Conservation (phyloP, 1,140 invertebrate species). For the Drosophila takahashii region DNA sequence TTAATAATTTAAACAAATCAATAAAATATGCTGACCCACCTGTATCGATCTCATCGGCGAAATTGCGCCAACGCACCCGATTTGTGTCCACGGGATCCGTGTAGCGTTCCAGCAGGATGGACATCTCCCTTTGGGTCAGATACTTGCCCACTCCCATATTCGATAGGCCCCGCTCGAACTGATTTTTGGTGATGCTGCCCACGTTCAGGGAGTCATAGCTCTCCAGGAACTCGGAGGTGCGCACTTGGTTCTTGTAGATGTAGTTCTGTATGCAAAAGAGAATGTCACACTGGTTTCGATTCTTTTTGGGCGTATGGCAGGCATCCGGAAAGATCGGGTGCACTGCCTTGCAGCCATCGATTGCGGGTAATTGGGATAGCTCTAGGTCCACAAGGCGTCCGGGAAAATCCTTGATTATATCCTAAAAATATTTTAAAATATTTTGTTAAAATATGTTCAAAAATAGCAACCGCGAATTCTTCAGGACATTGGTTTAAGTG, state of each 20-base stretch:
- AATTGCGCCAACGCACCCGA: slow-evolving; percentile 89
- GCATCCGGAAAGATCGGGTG: slow-evolving; percentile 67
- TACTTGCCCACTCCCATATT: slow-evolving; percentile 87
- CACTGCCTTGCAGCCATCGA: slow-evolving; percentile 85
- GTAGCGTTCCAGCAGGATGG: slow-evolving; percentile 87
- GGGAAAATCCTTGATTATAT: slow-evolving; percentile 86
- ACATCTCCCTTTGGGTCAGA: slow-evolving; percentile 86
- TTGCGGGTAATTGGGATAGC: slow-evolving; percentile 87
- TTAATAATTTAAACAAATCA: no score
- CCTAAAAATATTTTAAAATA: slow-evolving; percentile 68
- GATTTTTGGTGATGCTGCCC: slow-evolving; percentile 87
- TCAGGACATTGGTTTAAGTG: background rate
- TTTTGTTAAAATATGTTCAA: background rate
- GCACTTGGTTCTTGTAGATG: slow-evolving; percentile 87
- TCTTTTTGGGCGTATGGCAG: slow-evolving; percentile 65
- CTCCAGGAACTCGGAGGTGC: slow-evolving; percentile 87
- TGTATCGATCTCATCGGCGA: slow-evolving; percentile 89
- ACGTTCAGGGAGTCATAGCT: slow-evolving; percentile 87
- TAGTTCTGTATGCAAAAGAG: slow-evolving; percentile 83
- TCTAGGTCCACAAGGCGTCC: slow-evolving; percentile 88
- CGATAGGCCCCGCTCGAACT: slow-evolving; percentile 88
- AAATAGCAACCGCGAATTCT: background rate
- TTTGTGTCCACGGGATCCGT: slow-evolving; percentile 87
- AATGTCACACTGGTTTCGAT: slow-evolving; percentile 70
- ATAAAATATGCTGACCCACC: slow-evolving; percentile 75